A percentile compares a stretch with the other conserved stretches of the same genome.
phyloP scores from a whole-genome alignment of 2,888 invertebrate species.

The Oscheius myriophilus region DNA sequence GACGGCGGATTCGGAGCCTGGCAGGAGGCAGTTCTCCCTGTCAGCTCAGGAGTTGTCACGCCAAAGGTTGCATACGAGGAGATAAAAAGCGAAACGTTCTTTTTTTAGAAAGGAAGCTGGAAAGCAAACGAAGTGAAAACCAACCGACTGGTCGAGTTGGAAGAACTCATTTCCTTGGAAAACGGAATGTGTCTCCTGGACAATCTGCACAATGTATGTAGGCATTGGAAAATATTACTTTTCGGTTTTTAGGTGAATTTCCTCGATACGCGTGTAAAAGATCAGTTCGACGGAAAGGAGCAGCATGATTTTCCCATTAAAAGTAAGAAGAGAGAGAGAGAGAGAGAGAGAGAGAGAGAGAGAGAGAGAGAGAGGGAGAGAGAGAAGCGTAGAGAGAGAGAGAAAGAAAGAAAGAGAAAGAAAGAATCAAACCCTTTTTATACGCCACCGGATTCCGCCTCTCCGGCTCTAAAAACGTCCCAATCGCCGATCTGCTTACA shows the following conservation, averaged over 20 bases:
- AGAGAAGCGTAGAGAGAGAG: background rate
- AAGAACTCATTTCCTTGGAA: constrained; percentile 9
- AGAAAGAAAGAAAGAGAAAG: no score
- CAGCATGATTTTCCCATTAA: constrained; percentile 40
- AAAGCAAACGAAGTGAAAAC: background rate
- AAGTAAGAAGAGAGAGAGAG: constrained; percentile 16
- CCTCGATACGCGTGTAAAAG: constrained; percentile 54
- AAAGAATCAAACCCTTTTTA: background rate
- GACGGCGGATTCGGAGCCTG: constrained; percentile 65
- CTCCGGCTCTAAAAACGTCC: constrained; percentile 47
- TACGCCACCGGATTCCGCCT: constrained; percentile 46
- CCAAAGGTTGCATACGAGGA: background rate
- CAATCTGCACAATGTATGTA: background rate
- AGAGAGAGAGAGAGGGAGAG: background rate
- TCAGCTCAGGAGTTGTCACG: background rate
- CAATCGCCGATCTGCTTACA: constrained; percentile 38
- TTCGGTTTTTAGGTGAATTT: constrained; percentile 50
- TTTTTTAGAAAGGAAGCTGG: constrained; percentile 23
- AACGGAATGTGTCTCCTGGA: constrained; percentile 15
- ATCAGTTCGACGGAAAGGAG: constrained; percentile 53
- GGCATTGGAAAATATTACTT: no score
- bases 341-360: no score
- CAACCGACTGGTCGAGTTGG: constrained; percentile 2
- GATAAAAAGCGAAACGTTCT: no score
- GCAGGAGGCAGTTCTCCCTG: constrained; percentile 40